Conservation (phyloP, 2,888 invertebrate species). For the Onchidella celtica region DNA sequence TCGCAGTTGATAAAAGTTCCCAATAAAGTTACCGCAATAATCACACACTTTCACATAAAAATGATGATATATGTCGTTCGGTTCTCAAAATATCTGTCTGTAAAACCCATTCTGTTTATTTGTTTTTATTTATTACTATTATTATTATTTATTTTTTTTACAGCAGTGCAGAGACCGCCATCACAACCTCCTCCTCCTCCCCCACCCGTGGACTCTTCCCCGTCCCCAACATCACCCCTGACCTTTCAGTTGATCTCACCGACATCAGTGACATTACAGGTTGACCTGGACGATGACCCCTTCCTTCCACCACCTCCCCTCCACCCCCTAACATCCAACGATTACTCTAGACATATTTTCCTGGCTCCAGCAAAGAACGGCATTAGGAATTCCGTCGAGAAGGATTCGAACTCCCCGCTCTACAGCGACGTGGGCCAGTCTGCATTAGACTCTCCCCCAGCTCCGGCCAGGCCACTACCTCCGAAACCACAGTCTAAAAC, state of each 20-base stretch:
- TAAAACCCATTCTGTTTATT: too few species aligned
- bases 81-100: too few species aligned
- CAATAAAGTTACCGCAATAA: too few species aligned
- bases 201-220: neutral
- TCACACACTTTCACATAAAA: too few species aligned
- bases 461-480: conserved; percentile 3
- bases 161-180: conserved; percentile 21
- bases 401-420: neutral
- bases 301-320: neutral
- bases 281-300: neutral
- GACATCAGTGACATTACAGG: neutral
- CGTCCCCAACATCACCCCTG: conserved; percentile 3
- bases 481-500: neutral
- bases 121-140: too few species aligned
- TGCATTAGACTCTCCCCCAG: neutral
- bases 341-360: neutral
- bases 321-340: neutral
- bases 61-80: too few species aligned
- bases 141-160: conserved; percentile 14
- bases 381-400: neutral
- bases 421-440: neutral
- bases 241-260: neutral
- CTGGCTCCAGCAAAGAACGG: neutral
- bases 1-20: too few species aligned
- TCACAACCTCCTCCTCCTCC: conserved; percentile 30